Conservation (phyloP, 1,140 invertebrate genomes). For the Matsumurasca onukii region DNA sequence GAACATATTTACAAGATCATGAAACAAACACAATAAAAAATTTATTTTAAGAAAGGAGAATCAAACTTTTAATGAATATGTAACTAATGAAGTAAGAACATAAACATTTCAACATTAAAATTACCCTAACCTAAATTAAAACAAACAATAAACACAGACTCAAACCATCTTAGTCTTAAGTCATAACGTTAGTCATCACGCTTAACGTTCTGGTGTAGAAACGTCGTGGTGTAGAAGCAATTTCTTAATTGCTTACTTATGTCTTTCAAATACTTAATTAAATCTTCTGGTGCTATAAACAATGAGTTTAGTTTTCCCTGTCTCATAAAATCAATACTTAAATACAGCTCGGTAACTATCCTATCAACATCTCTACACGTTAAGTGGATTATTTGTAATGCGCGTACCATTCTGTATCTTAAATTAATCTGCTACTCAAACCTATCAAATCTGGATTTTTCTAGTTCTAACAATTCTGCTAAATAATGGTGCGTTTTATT, state of each 20-base stretch:
- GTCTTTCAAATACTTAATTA: neutral
- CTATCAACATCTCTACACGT: conserved; percentile 2
- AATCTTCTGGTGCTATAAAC: neutral
- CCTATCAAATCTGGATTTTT: neutral
- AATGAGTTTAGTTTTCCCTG: neutral
- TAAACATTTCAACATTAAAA: too few species aligned
- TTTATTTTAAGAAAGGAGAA: too few species aligned
- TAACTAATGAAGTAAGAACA: too few species aligned
- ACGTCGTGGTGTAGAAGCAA: too few species aligned
- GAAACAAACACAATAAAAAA: too few species aligned
- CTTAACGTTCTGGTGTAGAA: too few species aligned
- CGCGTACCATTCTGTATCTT: neutral
- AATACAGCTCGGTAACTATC: neutral
- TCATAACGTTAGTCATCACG: too few species aligned
- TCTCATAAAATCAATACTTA: conserved; percentile 3
- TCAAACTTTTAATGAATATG: too few species aligned
- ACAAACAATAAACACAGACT: too few species aligned
- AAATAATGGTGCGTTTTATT: conserved; percentile 13
- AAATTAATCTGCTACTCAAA: neutral
- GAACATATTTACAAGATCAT: too few species aligned
- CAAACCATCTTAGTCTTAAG: too few species aligned
- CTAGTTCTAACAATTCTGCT: conserved; percentile 4
- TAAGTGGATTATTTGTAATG: conserved; percentile 3
- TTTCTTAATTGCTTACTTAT: neutral
- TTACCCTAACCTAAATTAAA: too few species aligned